A percentile compares a stretch with the other conserved stretches of the same genome.
Conservation (phyloP, 92 coral and sea anemone genomes). For the Plumapathes pennacea region DNA sequence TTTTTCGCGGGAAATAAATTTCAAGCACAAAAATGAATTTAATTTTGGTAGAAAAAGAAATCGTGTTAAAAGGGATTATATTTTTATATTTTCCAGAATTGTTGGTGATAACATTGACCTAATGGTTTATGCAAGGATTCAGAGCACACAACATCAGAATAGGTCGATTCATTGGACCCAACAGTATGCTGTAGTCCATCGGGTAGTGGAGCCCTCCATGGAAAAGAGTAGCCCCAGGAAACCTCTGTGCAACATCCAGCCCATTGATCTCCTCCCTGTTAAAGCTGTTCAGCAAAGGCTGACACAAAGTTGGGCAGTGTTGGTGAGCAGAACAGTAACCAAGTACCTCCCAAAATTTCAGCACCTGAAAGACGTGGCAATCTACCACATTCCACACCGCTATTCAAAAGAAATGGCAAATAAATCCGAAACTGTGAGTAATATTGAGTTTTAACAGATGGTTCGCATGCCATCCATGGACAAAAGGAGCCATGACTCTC, state of each 20-base stretch:
- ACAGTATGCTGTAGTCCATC: conserved; percentile 53
- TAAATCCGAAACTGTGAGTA: conserved; percentile 63
- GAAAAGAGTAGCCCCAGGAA: conserved; percentile 21
- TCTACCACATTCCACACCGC: conserved; percentile 58
- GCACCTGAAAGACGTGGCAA: conserved; percentile 35
- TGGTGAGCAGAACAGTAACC: conserved; percentile 41
- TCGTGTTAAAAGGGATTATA: no score
- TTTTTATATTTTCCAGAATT: no score
- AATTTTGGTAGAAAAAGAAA: no score
- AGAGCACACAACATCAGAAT: conserved; percentile 35
- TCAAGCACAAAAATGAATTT: no score
- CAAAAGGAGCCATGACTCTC: no score
- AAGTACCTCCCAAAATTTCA: conserved; percentile 35
- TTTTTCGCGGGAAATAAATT: no score
- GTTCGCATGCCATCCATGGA: no score
- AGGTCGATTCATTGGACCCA: conserved; percentile 75
- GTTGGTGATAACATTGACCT: conserved; percentile 57
- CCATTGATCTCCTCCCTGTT: conserved; percentile 44
- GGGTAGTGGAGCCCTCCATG: conserved; percentile 28
- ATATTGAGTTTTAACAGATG: no score
- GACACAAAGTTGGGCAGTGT: conserved; percentile 31
- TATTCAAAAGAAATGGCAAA: conserved; percentile 54
- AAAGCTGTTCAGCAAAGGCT: conserved; percentile 31
- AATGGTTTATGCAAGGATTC: conserved; percentile 33
- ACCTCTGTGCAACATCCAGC: conserved; percentile 36